Conservation (phyloP, 2,797 vertebrate genomes). For the Naso thynnoides region DNA sequence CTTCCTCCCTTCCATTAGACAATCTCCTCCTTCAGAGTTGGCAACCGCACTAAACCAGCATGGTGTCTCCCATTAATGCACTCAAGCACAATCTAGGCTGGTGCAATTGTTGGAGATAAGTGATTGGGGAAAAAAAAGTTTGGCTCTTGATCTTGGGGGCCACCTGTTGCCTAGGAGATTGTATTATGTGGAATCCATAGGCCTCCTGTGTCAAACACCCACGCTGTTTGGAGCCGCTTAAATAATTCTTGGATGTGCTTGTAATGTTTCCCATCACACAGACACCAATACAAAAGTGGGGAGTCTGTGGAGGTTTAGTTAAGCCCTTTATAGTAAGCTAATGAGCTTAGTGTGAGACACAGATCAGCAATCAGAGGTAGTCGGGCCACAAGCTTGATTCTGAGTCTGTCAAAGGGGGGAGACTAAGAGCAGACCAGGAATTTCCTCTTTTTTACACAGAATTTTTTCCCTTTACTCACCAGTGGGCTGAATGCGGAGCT, state of each 20-base stretch:
- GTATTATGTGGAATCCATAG: slow-evolving; percentile 32
- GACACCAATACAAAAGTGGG: slow-evolving; percentile 67
- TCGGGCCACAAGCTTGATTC: slow-evolving; percentile 52
- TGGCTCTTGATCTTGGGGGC: slow-evolving; percentile 51
- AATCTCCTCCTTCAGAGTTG: slow-evolving; percentile 42
- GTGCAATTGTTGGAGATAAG: slow-evolving; percentile 26
- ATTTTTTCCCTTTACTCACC: slow-evolving; percentile 80
- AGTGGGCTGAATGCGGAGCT: slow-evolving; percentile 93
- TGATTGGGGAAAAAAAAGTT: slow-evolving; percentile 37
- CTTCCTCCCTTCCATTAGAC: slow-evolving; percentile 36
- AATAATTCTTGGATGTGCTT: slow-evolving; percentile 61
- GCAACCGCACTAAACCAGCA: neutral
- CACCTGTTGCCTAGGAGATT: slow-evolving; percentile 52
- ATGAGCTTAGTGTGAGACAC: slow-evolving; percentile 82
- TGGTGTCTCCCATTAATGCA: slow-evolving; percentile 25
- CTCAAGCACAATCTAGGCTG: neutral
- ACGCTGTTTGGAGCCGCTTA: slow-evolving; percentile 41
- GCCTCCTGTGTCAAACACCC: slow-evolving; percentile 48
- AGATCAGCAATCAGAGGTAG: slow-evolving; percentile 78
- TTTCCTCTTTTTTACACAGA: slow-evolving; percentile 4
- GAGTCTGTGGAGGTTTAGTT: slow-evolving; percentile 77
- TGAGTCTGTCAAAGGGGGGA: slow-evolving; percentile 53
- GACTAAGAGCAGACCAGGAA: slow-evolving; percentile 11
- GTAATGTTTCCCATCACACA: slow-evolving; percentile 73
- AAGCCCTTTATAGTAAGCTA: slow-evolving; percentile 78